phyloP scores from a whole-genome alignment of 2,113 vertebrate genomes.

The Chrysochloris asiatica region DNA sequence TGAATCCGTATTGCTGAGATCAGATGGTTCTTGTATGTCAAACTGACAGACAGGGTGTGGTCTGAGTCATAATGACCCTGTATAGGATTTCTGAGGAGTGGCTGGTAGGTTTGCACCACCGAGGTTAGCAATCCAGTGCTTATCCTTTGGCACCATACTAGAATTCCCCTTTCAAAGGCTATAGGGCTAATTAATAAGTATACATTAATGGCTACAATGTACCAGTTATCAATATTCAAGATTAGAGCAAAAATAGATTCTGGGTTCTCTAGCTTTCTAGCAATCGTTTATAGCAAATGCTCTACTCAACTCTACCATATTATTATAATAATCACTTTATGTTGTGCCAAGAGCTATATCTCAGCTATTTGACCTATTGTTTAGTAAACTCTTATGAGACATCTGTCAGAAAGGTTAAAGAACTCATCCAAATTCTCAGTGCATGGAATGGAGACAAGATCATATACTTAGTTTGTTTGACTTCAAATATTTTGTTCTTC shows the following conservation, averaged over 20 bases:
- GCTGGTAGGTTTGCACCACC: too few species aligned
- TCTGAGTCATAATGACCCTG: too few species aligned
- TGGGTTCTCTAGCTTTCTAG: neutral
- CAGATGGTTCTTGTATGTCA: too few species aligned
- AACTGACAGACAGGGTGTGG: too few species aligned
- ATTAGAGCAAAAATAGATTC: conserved; percentile 42
- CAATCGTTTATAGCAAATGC: neutral
- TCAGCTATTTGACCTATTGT: conserved; percentile 29
- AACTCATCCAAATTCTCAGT: neutral
- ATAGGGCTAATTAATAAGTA: conserved; percentile 46
- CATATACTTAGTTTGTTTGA: neutral
- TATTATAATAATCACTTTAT: conserved; percentile 32
- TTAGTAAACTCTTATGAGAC: neutral
- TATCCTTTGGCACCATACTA: too few species aligned
- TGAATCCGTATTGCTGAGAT: too few species aligned
- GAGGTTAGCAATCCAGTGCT: too few species aligned
- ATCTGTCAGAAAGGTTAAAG: neutral
- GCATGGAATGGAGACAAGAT: neutral
- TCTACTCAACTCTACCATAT: conserved; percentile 24
- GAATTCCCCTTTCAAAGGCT: conserved; percentile 37
- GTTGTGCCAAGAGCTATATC: conserved; percentile 39
- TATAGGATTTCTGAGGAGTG: too few species aligned
- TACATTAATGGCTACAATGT: conserved; percentile 28
- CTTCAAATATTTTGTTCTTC: neutral
- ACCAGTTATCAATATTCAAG: conserved; percentile 40